Evolutionary conservation across 23 tunicate species (phyloP).

Genomic region (Clavelina lepadiformis): DNA sequence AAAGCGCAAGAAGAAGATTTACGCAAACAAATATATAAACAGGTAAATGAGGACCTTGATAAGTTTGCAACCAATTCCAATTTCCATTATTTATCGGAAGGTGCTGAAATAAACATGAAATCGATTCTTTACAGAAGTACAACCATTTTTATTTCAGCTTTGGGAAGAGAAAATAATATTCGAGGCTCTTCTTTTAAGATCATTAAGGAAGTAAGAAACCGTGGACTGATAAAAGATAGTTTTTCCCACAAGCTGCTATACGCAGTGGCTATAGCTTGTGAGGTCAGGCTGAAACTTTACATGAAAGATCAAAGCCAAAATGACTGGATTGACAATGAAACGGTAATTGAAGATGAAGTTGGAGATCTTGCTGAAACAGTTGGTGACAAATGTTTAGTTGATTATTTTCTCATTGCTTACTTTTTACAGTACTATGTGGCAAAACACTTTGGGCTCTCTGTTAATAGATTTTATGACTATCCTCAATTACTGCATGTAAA

Average conservation of each 20-base stretch:
- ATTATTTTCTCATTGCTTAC: background rate
- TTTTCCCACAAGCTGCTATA: background rate
- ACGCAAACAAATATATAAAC: no score
- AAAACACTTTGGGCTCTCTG: no score
- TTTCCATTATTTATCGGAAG: background rate
- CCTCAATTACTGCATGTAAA: no score
- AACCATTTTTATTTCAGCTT: background rate
- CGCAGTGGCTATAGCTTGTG: slow-evolving; percentile 11
- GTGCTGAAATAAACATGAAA: background rate
- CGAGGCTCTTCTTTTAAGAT: background rate
- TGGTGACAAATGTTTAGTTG: slow-evolving; percentile 5
- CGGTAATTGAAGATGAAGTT: no score
- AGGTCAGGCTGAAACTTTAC: background rate
- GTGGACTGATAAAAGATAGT: background rate
- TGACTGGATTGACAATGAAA: no score
- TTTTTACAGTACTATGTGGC: background rate
- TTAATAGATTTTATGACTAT: no score
- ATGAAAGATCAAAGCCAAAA: no score
- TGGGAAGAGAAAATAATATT: background rate
- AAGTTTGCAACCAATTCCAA: background rate
- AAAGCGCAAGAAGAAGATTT: no score
- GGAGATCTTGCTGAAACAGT: background rate
- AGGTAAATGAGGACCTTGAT: background rate
- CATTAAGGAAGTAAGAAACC: background rate
- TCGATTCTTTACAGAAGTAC: background rate